Base-by-base conservation (phyloP, 2,797 vertebrate genomes). In the Staurois parvus region DNA sequence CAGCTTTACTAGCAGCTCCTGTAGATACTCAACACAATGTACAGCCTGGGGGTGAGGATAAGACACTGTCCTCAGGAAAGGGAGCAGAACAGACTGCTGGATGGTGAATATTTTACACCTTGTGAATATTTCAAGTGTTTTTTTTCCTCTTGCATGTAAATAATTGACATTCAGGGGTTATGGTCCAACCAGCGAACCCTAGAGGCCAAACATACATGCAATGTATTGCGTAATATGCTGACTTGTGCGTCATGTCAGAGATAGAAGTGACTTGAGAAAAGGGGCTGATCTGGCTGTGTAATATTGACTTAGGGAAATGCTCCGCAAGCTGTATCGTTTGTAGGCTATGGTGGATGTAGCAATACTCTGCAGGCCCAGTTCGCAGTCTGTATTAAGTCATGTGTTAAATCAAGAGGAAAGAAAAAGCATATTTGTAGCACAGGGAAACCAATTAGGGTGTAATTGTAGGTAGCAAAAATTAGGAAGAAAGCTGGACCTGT, bases 101-200 rank as follows among this genome's bases (percentile, higher is more conserved):
- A 32, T 70, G 52, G 84, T 85, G 79, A 85, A 85, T 85, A 81
- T 85, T 85, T 81, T 81, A 81, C 32, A 76, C 48, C 17, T 52
- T 81, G 78, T 81, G 79, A 81, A 85, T 85, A 81, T 85, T 85
- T 85, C 48, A 85, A 85, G 48, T 74, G 6, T 34, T 76, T 85
- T 85, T 30, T 40, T 30, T 73, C 40, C 74, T 40, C 62, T 73
- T 76, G 28, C 76, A 29, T 81, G 21, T 85, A 34, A 85, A 81
- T 85, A 40, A 85, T 85, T 76, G 48, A 85, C 37, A 85, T 62
- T 68, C 48, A 64, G 73, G 78, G 72, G 72, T 64, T 70, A 19
- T 48, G 72, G 78, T 32, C 72, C 48, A 75, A 62, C 26, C 66
- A 70, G 48, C 48, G 37, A 68, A 17, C 76, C 66, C 68, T 45